Conservation (phyloP, 2,113 vertebrate species). For the Larimichthys polyactis region DNA sequence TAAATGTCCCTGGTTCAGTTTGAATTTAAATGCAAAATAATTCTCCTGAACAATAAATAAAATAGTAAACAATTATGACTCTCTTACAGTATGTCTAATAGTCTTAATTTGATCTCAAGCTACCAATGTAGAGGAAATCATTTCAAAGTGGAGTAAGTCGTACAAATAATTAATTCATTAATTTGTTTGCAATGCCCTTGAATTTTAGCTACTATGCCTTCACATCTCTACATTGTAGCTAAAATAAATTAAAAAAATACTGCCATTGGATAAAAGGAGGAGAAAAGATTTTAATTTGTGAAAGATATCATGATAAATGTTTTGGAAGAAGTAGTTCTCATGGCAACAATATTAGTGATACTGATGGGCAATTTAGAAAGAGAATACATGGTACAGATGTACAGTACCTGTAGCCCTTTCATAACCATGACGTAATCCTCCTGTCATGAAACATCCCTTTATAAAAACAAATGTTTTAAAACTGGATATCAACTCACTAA, state of each 20-base stretch:
- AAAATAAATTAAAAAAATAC: not conserved
- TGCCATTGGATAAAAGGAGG: not conserved
- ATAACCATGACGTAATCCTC: not conserved
- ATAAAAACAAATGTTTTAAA: not conserved
- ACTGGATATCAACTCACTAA: not conserved
- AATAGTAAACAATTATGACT: not conserved
- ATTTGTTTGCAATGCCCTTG: not conserved
- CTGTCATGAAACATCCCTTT: not conserved
- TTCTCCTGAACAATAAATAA: not conserved
- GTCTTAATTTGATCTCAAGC: not conserved
- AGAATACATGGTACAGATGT: not conserved
- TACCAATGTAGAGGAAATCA: not conserved
- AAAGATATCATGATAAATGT: constrained; percentile 11
- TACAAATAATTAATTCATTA: not conserved
- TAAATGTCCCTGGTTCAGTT: not conserved
- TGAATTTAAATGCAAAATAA: not conserved
- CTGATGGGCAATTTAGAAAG: not conserved
- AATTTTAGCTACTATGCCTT: constrained; percentile 3
- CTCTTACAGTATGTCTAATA: not conserved
- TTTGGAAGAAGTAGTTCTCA: constrained; percentile 40
- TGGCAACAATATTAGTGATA: constrained; percentile 28
- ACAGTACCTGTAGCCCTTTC: not conserved
- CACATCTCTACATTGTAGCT: not conserved
- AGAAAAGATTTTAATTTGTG: constrained; percentile 8
- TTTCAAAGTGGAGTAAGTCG: not conserved